Evolutionary conservation across 2,888 invertebrate species (phyloP).

Genomic region (Plemyria rubiginata): DNA sequence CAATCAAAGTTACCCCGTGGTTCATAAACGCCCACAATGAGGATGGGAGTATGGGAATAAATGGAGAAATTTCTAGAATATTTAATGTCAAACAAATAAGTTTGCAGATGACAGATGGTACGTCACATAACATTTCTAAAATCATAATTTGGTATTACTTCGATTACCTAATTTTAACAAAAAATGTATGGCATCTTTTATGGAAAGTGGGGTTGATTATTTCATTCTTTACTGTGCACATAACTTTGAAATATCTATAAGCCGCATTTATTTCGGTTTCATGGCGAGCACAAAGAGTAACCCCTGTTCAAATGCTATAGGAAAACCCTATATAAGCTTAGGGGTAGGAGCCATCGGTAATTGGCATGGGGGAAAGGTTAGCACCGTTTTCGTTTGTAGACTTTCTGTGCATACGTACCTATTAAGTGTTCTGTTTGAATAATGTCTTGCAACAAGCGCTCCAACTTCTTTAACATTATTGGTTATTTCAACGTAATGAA

Average conservation of each 20-base stretch:
- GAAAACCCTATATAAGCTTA: conserved; percentile 41
- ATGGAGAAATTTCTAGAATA: conserved; percentile 10
- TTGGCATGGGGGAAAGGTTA: conserved; percentile 44
- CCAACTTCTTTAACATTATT: background rate
- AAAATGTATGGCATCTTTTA: background rate
- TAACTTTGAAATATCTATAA: conserved; percentile 37
- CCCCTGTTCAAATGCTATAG: conserved; percentile 44
- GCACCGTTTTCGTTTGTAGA: conserved; percentile 1
- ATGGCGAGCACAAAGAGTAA: conserved; percentile 37
- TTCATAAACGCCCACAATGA: conserved; percentile 34
- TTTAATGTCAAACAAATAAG: background rate
- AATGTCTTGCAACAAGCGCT: too few species aligned
- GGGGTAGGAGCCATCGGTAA: conserved; percentile 52
- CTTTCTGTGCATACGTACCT: background rate
- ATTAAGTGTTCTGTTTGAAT: background rate
- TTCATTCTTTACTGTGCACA: conserved; percentile 19
- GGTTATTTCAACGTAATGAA: background rate
- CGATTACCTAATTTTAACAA: background rate
- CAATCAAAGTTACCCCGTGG: conserved; percentile 52
- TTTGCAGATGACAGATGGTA: too few species aligned
- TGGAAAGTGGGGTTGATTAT: conserved; percentile 16
- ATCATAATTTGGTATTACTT: too few species aligned
- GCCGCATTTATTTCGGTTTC: conserved; percentile 30
- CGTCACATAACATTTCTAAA: too few species aligned
- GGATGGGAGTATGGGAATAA: conserved; percentile 16